Evolutionary conservation across 2,888 invertebrate species (phyloP), one percentile per base, ranked within the genome.

Genomic region (Amaurobius ferox): DNA sequence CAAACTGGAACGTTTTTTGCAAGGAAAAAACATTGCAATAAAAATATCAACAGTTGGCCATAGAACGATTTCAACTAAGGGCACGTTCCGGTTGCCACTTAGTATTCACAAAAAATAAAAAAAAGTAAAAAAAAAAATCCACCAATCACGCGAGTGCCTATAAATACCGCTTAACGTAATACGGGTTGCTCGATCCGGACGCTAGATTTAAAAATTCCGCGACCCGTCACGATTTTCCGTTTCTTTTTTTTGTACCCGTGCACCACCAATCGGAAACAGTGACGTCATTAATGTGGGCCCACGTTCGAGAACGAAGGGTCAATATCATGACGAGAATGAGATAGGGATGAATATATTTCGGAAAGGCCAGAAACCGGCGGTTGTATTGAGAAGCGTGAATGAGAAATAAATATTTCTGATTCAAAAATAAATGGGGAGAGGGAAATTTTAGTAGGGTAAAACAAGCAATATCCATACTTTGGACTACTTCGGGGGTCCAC

Each of bases 81-180:
- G 5, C 55, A 23, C 55, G 23, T 23, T 3, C 55, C 23, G 7
- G 23, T 55, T 55, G 55, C 55, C 55, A 55, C 23, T 55, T 55
- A 23, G 55, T 55, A 55, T 55, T 55, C 55, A 44, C 23, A 7
- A 55, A 55, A 35, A 1, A 23, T 11, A 55, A n/a, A n/a, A n/a
- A n/a, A n/a, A n/a, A n/a, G n/a, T n/a, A n/a, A n/a, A n/a, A n/a
- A n/a, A n/a, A n/a, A n/a, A n/a, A n/a, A 55, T 23, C 23, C 55
- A 19, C 11, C 11, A 23, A 55, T 55, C 55, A 55, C 55, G 55
- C 55, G 23, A 55, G 55, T 11, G 7, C 55, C 55, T 55, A 55
- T 55, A 55, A 55, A 55, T 55, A 55, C 55, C 55, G 23, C 55
- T 55, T 55, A 23, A 55, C 55, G 55, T 55, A 55, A 55, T 55